Evolutionary conservation across 1,140 invertebrate genomes (phyloP).

Genomic region (Leptonema lineaticorne): DNA sequence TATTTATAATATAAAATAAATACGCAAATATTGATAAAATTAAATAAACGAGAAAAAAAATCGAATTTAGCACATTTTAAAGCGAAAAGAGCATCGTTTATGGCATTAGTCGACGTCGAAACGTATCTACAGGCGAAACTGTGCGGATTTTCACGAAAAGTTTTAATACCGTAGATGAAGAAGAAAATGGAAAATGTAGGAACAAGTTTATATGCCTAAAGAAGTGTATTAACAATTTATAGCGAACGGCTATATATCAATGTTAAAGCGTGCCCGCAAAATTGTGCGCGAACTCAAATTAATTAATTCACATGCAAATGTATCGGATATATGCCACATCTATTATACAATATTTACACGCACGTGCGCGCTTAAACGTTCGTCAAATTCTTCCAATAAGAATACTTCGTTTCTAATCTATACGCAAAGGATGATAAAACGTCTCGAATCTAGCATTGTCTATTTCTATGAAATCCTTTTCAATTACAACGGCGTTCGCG

Average conservation of each 20-base stretch:
- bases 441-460: too few relatives aligned
- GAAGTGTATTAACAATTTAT: slow-evolving; percentile 19
- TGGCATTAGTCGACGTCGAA: not conserved
- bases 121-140: not conserved
- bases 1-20: too few relatives aligned
- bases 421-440: too few relatives aligned
- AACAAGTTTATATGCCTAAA: slow-evolving; percentile 19
- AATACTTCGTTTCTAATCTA: too few relatives aligned
- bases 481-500: too few relatives aligned
- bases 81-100: slow-evolving; percentile 1
- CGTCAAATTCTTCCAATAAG: too few relatives aligned
- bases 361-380: not conserved
- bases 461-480: too few relatives aligned
- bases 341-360: not conserved
- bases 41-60: not conserved
- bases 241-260: slow-evolving; percentile 10
- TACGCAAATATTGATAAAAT: too few relatives aligned
- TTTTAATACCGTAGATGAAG: slow-evolving; percentile 6
- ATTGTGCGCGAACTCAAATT: not conserved
- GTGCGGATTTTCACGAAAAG: not conserved
- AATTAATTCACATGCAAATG: slow-evolving; percentile 3
- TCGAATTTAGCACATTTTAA: not conserved
- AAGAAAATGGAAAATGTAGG: too few relatives aligned
- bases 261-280: not conserved
- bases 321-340: not conserved